These are phyloP conservation scores for Malurus splendens DNA, from an alignment of 2,797 vertebrate genomes.

Conservation along the genomic window DNA sequence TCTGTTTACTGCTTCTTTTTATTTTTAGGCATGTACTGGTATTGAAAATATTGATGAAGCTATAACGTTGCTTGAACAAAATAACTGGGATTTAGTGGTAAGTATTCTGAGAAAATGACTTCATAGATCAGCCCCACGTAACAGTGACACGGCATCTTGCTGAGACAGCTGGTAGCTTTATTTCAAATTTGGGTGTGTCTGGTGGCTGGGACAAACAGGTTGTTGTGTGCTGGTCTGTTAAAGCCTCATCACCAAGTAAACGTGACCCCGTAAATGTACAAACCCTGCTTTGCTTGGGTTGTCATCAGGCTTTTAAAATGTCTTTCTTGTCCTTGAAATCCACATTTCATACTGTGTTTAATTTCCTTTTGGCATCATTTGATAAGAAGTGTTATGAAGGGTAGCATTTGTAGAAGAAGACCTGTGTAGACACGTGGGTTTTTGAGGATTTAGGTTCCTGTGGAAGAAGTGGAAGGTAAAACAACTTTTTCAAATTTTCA, in stretches of 20 bases:
- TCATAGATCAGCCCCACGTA: neutral
- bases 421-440: neutral
- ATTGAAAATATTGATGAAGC: constrained; percentile 99
- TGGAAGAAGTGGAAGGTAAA: neutral
- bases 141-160: neutral
- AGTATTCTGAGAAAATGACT: constrained; percentile 70
- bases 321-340: neutral
- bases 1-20: constrained; percentile 24
- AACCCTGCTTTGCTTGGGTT: neutral
- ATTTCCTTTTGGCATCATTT: neutral
- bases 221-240: neutral
- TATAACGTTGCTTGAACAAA: constrained; percentile 97
- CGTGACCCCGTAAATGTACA: accelerated
- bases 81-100: constrained; percentile 99
- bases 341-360: neutral
- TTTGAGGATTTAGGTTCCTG: neutral
- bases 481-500: neutral
- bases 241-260: neutral
- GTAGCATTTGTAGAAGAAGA: neutral
- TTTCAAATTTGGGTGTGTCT: neutral
- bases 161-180: neutral
- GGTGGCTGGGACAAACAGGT: neutral
- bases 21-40: constrained; percentile 92
- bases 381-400: neutral
- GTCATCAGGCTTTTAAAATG: neutral